Conservation (phyloP, 1,140 invertebrate species). For the Zophobas atratus region DNA sequence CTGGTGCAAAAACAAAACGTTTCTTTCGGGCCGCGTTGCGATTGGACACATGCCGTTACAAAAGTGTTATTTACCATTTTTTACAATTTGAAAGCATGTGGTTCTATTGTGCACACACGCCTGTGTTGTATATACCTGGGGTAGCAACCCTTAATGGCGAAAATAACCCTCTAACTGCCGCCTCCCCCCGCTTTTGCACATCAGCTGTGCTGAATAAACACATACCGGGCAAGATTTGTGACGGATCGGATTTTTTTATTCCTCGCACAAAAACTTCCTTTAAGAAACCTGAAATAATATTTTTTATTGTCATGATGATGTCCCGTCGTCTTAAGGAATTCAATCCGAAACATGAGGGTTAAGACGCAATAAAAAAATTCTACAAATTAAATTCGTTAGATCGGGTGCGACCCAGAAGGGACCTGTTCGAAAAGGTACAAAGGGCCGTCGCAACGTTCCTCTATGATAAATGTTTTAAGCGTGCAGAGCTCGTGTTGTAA, state of each 20-base stretch:
- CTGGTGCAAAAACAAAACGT: slow-evolving; percentile 14
- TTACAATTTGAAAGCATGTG: slow-evolving; percentile 62
- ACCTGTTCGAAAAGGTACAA: slow-evolving; percentile 32
- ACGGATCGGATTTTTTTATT: slow-evolving; percentile 54
- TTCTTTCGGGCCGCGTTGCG: slow-evolving; percentile 17
- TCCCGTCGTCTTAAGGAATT: slow-evolving; percentile 49
- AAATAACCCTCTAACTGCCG: slow-evolving; percentile 52
- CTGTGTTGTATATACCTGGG: slow-evolving; percentile 59
- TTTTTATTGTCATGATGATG: slow-evolving; percentile 59
- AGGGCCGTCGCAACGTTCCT: slow-evolving; percentile 9
- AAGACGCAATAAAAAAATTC: slow-evolving; percentile 32
- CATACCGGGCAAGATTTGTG: slow-evolving; percentile 50
- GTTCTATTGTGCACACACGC: slow-evolving; percentile 61
- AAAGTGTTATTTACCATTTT: slow-evolving; percentile 63
- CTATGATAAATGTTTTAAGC: slow-evolving; percentile 52
- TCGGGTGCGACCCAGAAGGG: slow-evolving; percentile 19
- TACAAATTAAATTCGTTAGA: slow-evolving; percentile 31
- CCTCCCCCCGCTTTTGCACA: slow-evolving; percentile 55
- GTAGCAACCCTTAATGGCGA: slow-evolving; percentile 60
- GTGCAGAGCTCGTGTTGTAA: slow-evolving; percentile 52
- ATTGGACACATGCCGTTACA: slow-evolving; percentile 58
- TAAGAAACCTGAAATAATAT: slow-evolving; percentile 60
- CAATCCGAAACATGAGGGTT: slow-evolving; percentile 58
- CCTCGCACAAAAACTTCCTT: slow-evolving; percentile 41
- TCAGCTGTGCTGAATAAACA: slow-evolving; percentile 62